Percentiles rank a stretch among this genome's conserved stretches.
Conservation (phyloP, 2,113 vertebrate species). For the Sprattus sprattus region DNA sequence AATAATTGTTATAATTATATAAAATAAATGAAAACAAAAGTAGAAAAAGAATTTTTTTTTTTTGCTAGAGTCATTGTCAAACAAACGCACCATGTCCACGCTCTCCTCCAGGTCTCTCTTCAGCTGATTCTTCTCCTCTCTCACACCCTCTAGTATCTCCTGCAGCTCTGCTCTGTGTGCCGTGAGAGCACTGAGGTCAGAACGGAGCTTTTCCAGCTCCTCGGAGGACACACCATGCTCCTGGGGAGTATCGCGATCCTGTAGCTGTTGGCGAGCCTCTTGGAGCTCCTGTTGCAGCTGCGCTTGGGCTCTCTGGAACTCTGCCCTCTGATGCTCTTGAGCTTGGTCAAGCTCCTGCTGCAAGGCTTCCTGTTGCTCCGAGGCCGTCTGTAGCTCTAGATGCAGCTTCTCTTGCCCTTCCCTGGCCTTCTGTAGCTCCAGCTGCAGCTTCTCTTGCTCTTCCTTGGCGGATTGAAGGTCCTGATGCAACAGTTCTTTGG, state of each 20-base stretch:
- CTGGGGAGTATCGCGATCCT: not conserved
- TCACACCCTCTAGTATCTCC: constrained; percentile 35
- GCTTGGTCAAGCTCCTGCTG: not conserved
- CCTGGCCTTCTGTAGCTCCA: not conserved
- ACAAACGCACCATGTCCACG: constrained; percentile 2
- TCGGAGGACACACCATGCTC: constrained; percentile 8
- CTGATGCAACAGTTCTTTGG: not conserved
- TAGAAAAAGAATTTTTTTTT: not conserved
- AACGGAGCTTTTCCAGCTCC: constrained; percentile 43
- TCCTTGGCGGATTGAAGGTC: not conserved
- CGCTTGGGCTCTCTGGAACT: constrained; percentile 45
- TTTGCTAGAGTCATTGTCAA: not conserved
- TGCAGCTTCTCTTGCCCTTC: constrained; percentile 28
- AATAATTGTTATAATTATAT: too few relatives aligned
- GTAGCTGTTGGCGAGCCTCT: constrained; percentile 32
- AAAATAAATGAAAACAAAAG: not conserved
- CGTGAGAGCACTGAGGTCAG: constrained; percentile 37
- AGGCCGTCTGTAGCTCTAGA: not conserved
- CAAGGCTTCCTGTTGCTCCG: not conserved
- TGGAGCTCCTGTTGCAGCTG: constrained; percentile 58
- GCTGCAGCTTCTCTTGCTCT: constrained; percentile 19
- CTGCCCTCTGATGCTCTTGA: constrained; percentile 2
- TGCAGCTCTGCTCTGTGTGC: constrained; percentile 51
- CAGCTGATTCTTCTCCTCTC: constrained; percentile 38
- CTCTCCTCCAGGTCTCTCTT: constrained; percentile 36